A percentile compares a stretch with the other conserved stretches of the same genome.
phyloP scores from a whole-genome alignment of 2,113 vertebrate genomes.

The Mola mola region DNA sequence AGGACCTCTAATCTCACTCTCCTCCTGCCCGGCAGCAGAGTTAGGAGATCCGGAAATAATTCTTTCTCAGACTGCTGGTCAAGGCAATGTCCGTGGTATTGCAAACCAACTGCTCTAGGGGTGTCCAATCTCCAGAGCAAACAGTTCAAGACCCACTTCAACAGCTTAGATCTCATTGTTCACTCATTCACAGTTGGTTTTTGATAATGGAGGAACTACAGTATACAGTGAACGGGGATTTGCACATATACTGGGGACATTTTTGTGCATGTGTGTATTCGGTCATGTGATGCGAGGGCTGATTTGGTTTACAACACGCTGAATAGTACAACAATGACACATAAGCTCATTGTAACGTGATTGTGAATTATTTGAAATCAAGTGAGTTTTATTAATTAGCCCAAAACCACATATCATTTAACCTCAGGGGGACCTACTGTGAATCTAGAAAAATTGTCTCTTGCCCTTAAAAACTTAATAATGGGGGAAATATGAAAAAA shows the following conservation, averaged over 20 bases:
- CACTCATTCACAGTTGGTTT: constrained; percentile 10
- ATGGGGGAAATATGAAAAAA: no score
- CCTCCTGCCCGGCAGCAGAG: constrained; percentile 49
- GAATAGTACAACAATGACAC: not conserved
- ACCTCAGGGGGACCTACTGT: no score
- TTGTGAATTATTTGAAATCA: no score
- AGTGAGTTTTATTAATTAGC: no score
- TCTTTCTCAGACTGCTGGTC: constrained; percentile 73
- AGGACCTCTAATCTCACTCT: constrained; percentile 65
- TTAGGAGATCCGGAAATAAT: constrained; percentile 73
- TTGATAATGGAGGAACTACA: no score
- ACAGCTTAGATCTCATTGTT: constrained; percentile 37
- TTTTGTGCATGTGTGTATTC: no score
- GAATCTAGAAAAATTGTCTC: no score
- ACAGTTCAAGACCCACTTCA: constrained; percentile 52
- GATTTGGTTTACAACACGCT: not conserved
- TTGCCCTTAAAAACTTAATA: no score
- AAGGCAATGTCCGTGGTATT: constrained; percentile 75
- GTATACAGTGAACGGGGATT: no score
- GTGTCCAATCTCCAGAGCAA: constrained; percentile 56
- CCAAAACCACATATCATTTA: no score
- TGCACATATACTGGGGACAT: no score
- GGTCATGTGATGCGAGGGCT: not conserved
- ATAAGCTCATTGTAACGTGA: no score
- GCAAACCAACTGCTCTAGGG: constrained; percentile 61